These are phyloP conservation scores for Geotrupes spiniger DNA, from an alignment of 2,888 invertebrate species.

Conservation along the genomic window DNA sequence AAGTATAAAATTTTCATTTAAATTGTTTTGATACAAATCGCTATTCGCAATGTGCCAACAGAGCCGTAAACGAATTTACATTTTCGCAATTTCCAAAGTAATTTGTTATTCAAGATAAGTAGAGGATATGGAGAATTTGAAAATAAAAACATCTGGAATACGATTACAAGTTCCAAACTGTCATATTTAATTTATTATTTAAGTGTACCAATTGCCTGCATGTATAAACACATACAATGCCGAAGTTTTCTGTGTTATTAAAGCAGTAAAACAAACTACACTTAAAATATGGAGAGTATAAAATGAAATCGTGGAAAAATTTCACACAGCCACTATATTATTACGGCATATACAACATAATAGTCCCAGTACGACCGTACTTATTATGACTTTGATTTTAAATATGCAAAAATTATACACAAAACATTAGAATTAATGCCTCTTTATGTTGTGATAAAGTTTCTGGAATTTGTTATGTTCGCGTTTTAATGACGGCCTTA, in stretches of 20 bases:
- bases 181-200: conserved; percentile 1
- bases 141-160: too few relatives aligned
- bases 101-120: too few relatives aligned
- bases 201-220: conserved; percentile 1
- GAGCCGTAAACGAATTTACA: too few relatives aligned
- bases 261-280: conserved; percentile 34
- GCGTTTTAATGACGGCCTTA: conserved; percentile 13
- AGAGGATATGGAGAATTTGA: too few relatives aligned
- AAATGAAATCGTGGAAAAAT: conserved; percentile 20
- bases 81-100: too few relatives aligned
- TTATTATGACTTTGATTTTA: conserved; percentile 29
- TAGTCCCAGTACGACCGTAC: conserved; percentile 5
- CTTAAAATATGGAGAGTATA: conserved; percentile 33
- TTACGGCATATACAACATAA: conserved; percentile 8
- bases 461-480: conserved; percentile 19
- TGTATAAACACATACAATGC: conserved; percentile 12
- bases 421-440: conserved; percentile 29
- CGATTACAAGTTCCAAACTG: too few relatives aligned
- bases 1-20: too few relatives aligned
- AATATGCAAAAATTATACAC: conserved; percentile 34
- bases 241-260: conserved; percentile 25
- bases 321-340: conserved; percentile 6
- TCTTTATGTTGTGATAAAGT: conserved; percentile 25
- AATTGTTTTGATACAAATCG: too few relatives aligned
- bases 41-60: too few relatives aligned